Evolutionary conservation across 2,113 vertebrate genomes (phyloP).

Genomic region (Dendrocopos noguchii): DNA sequence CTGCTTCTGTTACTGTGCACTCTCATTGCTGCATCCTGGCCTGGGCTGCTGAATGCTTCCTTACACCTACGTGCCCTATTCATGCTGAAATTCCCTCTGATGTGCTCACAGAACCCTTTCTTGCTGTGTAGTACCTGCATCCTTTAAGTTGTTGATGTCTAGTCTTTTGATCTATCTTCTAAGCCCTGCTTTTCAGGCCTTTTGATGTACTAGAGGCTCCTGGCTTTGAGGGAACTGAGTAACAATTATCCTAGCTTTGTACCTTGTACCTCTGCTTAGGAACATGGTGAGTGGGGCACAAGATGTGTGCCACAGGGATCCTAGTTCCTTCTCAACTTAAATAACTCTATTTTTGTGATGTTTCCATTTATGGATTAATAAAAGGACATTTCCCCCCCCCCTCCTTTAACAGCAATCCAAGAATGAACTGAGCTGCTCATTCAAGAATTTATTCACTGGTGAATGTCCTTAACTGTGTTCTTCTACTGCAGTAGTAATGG

Average conservation of each 20-base stretch:
- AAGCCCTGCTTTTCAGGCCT: neutral
- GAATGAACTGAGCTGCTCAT: slow-evolving; percentile 38
- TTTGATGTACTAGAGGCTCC: slow-evolving; percentile 8
- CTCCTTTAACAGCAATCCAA: neutral
- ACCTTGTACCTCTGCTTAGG: neutral
- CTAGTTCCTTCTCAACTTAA: neutral
- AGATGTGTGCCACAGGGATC: neutral
- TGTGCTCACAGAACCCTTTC: neutral
- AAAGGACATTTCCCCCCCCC: neutral
- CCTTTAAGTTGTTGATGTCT: neutral
- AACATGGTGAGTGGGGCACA: neutral
- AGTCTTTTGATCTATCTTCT: neutral
- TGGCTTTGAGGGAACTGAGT: neutral
- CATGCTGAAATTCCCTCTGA: neutral
- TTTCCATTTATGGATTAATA: neutral
- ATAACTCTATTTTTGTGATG: neutral
- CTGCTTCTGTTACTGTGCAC: neutral
- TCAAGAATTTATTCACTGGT: neutral
- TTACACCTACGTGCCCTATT: rapidly evolving
- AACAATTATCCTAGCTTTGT: neutral
- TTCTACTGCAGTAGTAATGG: slow-evolving; percentile 9
- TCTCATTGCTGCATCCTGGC: neutral
- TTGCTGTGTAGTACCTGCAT: neutral
- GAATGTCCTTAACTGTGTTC: neutral
- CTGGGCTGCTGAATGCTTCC: neutral